These are phyloP conservation scores for Sminthurinus aureus DNA, from an alignment of 2,888 invertebrate species.

Conservation along the genomic window DNA sequence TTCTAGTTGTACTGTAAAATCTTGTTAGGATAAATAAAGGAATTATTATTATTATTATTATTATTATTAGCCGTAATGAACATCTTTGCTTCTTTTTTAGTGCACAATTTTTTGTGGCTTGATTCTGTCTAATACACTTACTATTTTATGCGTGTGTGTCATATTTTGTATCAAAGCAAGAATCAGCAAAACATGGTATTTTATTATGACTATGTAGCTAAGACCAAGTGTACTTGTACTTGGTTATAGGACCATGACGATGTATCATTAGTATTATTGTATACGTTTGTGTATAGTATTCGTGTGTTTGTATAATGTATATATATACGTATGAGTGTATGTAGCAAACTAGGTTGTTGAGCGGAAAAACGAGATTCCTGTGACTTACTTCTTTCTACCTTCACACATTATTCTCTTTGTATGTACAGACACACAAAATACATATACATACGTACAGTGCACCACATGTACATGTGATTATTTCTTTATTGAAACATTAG, in stretches of 20 bases:
- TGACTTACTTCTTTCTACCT: background rate
- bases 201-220: too few relatives aligned
- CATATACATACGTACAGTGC: too few relatives aligned
- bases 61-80: too few relatives aligned
- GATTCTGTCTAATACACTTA: too few relatives aligned
- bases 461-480: background rate
- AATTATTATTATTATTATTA: too few relatives aligned
- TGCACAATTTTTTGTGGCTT: too few relatives aligned
- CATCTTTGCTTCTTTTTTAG: too few relatives aligned
- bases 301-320: background rate
- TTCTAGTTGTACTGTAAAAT: too few relatives aligned
- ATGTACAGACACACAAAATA: background rate
- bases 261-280: background rate
- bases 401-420: background rate
- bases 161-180: background rate
- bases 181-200: too few relatives aligned
- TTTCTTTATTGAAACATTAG: background rate
- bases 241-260: background rate
- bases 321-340: background rate
- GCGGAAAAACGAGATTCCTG: constrained; percentile 22
- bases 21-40: too few relatives aligned
- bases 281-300: background rate
- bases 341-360: constrained; percentile 26
- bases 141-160: background rate
- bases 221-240: background rate